These are phyloP conservation scores for Ianthella basta DNA, from an alignment of 37 sponge, comb jelly and placozoan genomes.

Conservation along the genomic window DNA sequence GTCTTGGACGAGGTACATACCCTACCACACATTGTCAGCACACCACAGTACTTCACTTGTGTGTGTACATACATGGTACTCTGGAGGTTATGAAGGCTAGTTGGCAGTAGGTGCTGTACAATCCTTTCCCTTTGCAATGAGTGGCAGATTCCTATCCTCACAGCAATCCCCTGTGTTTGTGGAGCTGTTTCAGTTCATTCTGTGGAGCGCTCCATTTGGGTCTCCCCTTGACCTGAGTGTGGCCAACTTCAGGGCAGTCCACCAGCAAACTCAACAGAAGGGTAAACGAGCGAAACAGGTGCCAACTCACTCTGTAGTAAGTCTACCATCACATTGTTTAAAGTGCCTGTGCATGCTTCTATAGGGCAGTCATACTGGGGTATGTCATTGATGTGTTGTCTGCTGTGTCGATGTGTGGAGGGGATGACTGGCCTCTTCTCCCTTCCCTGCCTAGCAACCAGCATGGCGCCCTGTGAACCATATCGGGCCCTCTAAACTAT, in stretches of 20 bases:
- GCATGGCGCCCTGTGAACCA: slow-evolving; percentile 74
- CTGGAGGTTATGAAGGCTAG: too few relatives aligned
- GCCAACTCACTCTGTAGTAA: background rate
- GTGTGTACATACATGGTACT: too few relatives aligned
- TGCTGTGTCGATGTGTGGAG: too few relatives aligned
- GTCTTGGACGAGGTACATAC: slow-evolving; percentile 33
- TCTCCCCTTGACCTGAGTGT: slow-evolving; percentile 53
- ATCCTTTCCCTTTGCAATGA: background rate
- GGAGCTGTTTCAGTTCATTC: slow-evolving; percentile 68
- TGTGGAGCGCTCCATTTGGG: slow-evolving; percentile 71
- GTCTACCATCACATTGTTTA: background rate
- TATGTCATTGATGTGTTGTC: too few relatives aligned
- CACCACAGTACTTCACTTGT: too few relatives aligned
- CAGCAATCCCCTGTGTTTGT: slow-evolving; percentile 35
- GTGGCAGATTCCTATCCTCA: background rate
- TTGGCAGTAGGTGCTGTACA: too few relatives aligned
- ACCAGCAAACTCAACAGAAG: slow-evolving; percentile 28
- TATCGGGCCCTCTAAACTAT: slow-evolving; percentile 58
- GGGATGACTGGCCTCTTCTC: too few relatives aligned
- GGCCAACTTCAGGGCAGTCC: slow-evolving; percentile 9
- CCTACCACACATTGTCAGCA: too few relatives aligned
- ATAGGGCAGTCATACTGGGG: too few relatives aligned
- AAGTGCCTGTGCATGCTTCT: too few relatives aligned
- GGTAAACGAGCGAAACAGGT: background rate
- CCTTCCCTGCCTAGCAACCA: slow-evolving; percentile 57